Percentiles rank a stretch among this genome's conserved stretches.
These are phyloP conservation scores for Muraenolepis orangiensis DNA, from an alignment of 2,797 vertebrate species.

Conservation along the genomic window DNA sequence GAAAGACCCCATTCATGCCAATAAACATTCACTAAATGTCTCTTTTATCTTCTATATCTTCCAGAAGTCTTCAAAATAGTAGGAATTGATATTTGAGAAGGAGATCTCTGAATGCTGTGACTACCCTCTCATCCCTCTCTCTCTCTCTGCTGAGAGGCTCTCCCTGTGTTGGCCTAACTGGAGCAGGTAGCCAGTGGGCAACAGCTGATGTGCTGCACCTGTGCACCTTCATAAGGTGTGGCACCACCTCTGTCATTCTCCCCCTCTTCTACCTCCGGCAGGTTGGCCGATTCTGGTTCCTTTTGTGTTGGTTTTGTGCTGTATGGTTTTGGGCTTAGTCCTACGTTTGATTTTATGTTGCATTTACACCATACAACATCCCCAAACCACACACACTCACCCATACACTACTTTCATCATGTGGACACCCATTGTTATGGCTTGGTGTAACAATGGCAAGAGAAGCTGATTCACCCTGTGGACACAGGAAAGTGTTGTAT, in stretches of 20 bases:
- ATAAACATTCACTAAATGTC: neutral
- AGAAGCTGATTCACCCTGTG: neutral
- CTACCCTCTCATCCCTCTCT: neutral
- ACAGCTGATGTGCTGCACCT: neutral
- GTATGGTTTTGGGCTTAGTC: no score
- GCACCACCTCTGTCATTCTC: neutral
- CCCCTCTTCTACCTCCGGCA: no score
- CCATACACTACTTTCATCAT: neutral
- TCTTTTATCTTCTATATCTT: neutral
- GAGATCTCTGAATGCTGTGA: neutral
- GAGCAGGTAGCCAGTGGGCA: neutral
- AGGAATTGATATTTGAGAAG: neutral
- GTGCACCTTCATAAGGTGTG: neutral
- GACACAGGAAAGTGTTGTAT: neutral
- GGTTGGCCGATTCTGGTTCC: no score
- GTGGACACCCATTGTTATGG: neutral
- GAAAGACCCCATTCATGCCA: neutral
- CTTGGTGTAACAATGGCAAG: neutral
- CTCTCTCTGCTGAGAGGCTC: neutral
- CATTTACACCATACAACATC: neutral
- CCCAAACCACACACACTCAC: neutral
- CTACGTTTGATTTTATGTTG: neutral
- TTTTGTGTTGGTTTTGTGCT: no score
- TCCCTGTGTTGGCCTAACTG: neutral
- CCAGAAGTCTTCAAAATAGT: neutral